Base-by-base conservation (phyloP, 2,113 vertebrate genomes). In the Dicaeum eximium region DNA sequence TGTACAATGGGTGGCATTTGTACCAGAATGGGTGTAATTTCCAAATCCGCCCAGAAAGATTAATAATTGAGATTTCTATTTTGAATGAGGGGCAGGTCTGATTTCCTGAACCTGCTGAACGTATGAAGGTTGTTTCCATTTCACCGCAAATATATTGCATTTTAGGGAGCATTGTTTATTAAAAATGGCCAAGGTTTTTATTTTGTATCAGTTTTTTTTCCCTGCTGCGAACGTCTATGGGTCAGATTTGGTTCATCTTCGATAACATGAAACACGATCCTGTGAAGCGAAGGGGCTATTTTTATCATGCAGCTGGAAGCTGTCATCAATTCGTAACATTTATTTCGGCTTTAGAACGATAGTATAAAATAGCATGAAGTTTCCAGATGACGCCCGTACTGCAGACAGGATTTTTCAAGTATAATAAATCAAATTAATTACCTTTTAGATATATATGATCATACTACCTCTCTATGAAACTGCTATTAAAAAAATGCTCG, bases 241-340 rank as follows among this genome's bases (percentile, higher is more conserved):
- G 91, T 91, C 89, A 96, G 85, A 88, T 71, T 95, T 75, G 91
- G 73, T 97, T 93, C 96, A 96, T 92, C 93, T 86, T 95, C 86
- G 92, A 90, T 92, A 96, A 91, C 88, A 97, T 96, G 97, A 97
- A 97, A 97, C 95, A 97, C n/a, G 92, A 97, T 74, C 88, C 90
- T 86, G 86, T 89, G 95, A 97, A 97, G 96, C 14, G 71, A 96
- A 93, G 77, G 82, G 95, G 89, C 96, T 98, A 97, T 97, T 98
- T 97, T 98, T 97, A 97, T 93, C 89, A 64, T 95, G 93, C 96
- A 97, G 96, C 94, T 98, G 95, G 96, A 97, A 97, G 96, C 96
- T 97, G 95, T 97, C 96, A 95, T 96, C 96, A 95, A 92, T 97
- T 97, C 80, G 73, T 97, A 97, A 97, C 86, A 84, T 97, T 97